Evolutionary conservation across 2,888 invertebrate species (phyloP), one percentile per base, ranked within the genome.

Genomic region (Sarcophaga subvicina): DNA sequence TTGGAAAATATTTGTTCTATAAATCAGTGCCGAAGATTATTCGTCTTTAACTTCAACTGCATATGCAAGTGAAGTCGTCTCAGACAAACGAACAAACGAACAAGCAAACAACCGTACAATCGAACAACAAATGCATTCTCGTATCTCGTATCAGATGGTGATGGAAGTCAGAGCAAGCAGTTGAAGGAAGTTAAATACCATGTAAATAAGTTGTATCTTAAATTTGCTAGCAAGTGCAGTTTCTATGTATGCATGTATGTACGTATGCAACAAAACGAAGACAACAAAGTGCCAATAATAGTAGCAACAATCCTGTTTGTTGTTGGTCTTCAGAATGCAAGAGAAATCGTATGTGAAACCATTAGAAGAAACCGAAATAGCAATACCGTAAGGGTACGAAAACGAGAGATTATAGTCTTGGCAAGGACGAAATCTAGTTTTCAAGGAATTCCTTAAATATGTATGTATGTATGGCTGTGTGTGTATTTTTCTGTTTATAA

Each of bases 371-470:
- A 54, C 17, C 17, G 4, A 54, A 54, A 14, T 54, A 14, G 54
- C 17, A 54, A 54, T 37, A 37, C 37, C 37, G 17, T 54, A 17
- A 54, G 17, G 54, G 14, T 17, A 17, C 75, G 72, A 80, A 59
- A 8, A 62, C 66, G 59, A 84, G 84, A 84, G 84, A 84, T 82
- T 84, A 81, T 80, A 87, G 79, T 87, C 87, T 87, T 87, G 79
- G 69, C 87, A 87, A 87, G 87, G 87, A 87, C 87, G 84, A 87
- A 83, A 82, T 84, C 80, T 77, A 71, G 64, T 60, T 77, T 62
- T 70, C 47, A 45, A 73, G 25, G 60, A 63, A 60, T 49, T 67
- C 60, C 22, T 37, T 63, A 72, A 49, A 12, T 72, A 25, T 77
- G 12, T 62, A n/a, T 63, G 11, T 17, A n/a, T 67, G n/a, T 14